Evolutionary conservation across 2,888 invertebrate species (phyloP), one percentile per base, ranked within the genome.

Genomic region (Phyllotreta cruciferae): DNA sequence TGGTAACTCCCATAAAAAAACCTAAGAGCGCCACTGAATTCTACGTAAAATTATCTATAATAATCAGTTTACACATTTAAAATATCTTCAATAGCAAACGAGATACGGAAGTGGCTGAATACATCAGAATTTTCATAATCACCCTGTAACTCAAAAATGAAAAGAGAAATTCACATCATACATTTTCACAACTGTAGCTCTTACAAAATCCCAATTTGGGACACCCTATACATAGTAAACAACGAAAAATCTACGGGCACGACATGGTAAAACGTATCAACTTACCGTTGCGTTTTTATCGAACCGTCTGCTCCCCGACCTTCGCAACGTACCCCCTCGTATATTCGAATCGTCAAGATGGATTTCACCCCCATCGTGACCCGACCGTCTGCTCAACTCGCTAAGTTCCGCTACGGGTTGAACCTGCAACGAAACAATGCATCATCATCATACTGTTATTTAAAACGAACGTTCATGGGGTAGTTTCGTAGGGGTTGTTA

Each of bases 401-500:
- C 93, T 92, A 73, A 97, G 83, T 82, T 97, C 96, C 0, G 94
- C 92, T 69, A 96, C 94, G 42, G 96, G 94, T 82, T 96, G 96
- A 67, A 97, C 96, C 93, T 93, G 81, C 13, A 77, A 79, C 63
- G 55, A 66, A 63, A 70, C 66, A 67, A 36, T 62, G 10, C 6
- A n/a, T 14, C 44, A 44, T 42, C 36, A 38, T 53, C 11, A 53
- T 37, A 24, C 24, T 24, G 24, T 24, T 24, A 4, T 24, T 24
- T 24, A 24, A 24, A 24, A 24, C 24, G 24, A 24, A 24, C 24
- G 24, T 24, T 24, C 24, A 1, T 4, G 9, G 13, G 44, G 8
- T 5, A 5, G 14, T 45, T 55, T 35, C 37, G 56, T 34, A 39
- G 56, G 14, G 52, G 56, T n/a, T n/a, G 52, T 56, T 36, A 47